These are phyloP conservation scores for Hephaestus fuliginosus DNA, from an alignment of 2,797 vertebrate species.

Conservation along the genomic window DNA sequence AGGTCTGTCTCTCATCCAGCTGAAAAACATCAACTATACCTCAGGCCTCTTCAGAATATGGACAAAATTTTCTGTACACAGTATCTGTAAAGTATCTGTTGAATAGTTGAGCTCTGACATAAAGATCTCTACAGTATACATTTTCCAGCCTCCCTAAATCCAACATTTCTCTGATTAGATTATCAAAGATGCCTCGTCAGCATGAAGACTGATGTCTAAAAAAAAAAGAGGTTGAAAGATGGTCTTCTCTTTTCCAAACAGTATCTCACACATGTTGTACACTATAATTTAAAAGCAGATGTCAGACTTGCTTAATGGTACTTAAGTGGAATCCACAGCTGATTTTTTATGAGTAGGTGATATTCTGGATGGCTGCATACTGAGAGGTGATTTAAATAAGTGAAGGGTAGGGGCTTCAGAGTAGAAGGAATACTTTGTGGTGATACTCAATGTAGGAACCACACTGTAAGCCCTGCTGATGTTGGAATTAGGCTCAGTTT, in stretches of 20 bases:
- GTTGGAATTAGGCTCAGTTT: slow-evolving; percentile 25
- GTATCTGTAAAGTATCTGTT: not conserved
- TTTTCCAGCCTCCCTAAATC: slow-evolving; percentile 36
- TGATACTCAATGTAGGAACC: slow-evolving; percentile 28
- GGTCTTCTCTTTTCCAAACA: slow-evolving; percentile 35
- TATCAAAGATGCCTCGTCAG: slow-evolving; percentile 29
- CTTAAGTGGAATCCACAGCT: slow-evolving; percentile 25
- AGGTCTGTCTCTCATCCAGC: slow-evolving; percentile 24
- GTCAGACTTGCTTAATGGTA: slow-evolving; percentile 13
- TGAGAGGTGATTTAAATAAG: slow-evolving; percentile 41
- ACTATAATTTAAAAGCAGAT: slow-evolving; percentile 71
- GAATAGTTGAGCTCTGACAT: slow-evolving; percentile 32
- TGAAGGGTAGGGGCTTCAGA: slow-evolving; percentile 4
- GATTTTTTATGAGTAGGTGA: slow-evolving; percentile 47
- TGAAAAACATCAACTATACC: slow-evolving; percentile 13
- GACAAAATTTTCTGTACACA: not conserved
- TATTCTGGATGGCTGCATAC: slow-evolving; percentile 44
- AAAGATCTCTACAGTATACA: slow-evolving; percentile 19
- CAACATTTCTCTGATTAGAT: slow-evolving; percentile 35
- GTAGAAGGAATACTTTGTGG: slow-evolving; percentile 17
- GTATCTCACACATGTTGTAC: slow-evolving; percentile 33
- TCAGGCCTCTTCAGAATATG: slow-evolving; percentile 5
- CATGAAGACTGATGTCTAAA: slow-evolving; percentile 21
- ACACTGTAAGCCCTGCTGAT: slow-evolving; percentile 22
- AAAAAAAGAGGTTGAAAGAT: slow-evolving; percentile 46